These are phyloP conservation scores for Hippoglossus hippoglossus DNA, from an alignment of 2,797 vertebrate species.

Conservation along the genomic window DNA sequence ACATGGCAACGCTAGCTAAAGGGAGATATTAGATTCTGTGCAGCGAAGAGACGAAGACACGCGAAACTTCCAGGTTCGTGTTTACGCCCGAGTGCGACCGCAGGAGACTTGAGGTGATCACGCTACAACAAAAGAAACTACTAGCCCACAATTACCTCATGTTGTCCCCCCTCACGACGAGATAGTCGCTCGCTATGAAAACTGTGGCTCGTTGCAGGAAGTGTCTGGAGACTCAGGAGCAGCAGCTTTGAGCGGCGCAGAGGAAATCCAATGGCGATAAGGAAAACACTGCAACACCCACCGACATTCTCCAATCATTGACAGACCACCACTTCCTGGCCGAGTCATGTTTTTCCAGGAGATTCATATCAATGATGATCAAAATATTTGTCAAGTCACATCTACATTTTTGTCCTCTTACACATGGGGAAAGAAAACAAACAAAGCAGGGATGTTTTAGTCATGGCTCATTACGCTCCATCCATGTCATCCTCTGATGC, in stretches of 20 bases:
- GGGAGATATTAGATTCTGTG: background rate
- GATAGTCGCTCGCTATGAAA: conserved; percentile 47
- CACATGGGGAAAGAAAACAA: background rate
- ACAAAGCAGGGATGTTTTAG: background rate
- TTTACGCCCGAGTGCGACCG: rapidly evolving
- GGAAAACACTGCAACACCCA: conserved; percentile 74
- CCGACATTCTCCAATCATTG: conserved; percentile 80
- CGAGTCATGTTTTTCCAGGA: conserved; percentile 27
- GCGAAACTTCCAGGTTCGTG: too few relatives aligned
- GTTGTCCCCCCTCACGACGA: conserved; percentile 58
- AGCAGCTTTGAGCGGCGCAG: conserved; percentile 75
- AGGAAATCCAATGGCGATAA: conserved; percentile 79
- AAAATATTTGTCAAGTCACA: conserved; percentile 14
- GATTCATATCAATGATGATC: conserved; percentile 38
- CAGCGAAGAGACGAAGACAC: too few relatives aligned
- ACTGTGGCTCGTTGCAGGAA: conserved; percentile 76
- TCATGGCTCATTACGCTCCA: background rate
- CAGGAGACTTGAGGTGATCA: background rate
- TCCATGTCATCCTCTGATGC: background rate
- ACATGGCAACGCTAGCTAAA: conserved; percentile 44
- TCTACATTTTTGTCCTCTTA: background rate
- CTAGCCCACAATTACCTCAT: conserved; percentile 72
- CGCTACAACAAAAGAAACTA: background rate
- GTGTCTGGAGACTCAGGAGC: conserved; percentile 61
- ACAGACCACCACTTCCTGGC: conserved; percentile 65